Evolutionary conservation across 2,113 vertebrate species (phyloP), one percentile per base, ranked within the genome.

Genomic region (Mirounga angustirostris): DNA sequence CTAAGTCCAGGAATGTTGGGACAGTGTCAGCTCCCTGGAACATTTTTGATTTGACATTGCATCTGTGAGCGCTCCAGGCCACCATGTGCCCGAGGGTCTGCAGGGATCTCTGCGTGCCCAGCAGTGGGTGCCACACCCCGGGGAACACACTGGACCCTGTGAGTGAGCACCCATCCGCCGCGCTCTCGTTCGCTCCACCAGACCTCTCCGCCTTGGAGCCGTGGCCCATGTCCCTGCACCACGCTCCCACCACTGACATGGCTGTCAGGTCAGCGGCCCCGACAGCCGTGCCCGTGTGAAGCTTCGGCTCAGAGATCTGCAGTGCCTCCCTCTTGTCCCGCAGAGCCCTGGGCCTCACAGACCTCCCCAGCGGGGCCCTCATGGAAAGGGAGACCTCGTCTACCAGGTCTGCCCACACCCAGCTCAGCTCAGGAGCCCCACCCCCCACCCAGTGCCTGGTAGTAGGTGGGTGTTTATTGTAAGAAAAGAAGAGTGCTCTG

Each of bases 241-340:
- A 21, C 21, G 22, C 50, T 21, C 30, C 69, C n/a, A 7, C 89
- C 80, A 4, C 59, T 0, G 11, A 61, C 52, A 7, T 52, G 33
- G 22, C 56, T 18, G 21, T 36, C 16, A 13, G 76, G 30, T 18
- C 8, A 30, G n/a, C 11, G 13, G 59, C 69, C 67, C 58, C 24
- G 16, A 13, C 3, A 9, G 16, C 24, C 11, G 12, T 13, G 61
- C 33, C 33, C 3, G 3, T 2, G 61, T 7, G 59, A 43, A 1
- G 10, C 28, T 67, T 43, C 13, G 12, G 5, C 54, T 59, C 36
- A 6, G 67, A 40, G 18, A 14, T 16, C 76, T 36, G 21, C 14
- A 0, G 0, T 24, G 18, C 13, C 46, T 69, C 33, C 26, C 11
- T 63, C 0, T 4, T 24, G 54, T n/a, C 46, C 22, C 13, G 15